Evolutionary conservation across 2,888 invertebrate species (phyloP).

Genomic region (Baronia brevicornis): DNA sequence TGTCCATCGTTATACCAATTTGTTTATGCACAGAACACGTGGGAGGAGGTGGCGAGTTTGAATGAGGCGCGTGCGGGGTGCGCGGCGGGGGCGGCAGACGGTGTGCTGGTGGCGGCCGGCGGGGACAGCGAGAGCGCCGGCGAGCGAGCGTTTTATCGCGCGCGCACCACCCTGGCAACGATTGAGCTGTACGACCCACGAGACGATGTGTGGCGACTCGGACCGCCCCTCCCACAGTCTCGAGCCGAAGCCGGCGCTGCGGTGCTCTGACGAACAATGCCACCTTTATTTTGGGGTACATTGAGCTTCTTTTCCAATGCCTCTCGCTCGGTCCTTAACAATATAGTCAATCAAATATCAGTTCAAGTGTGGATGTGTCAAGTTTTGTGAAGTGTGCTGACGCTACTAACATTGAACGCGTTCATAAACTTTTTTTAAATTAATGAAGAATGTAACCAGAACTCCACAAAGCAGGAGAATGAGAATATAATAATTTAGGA

Average conservation of each 20-base stretch:
- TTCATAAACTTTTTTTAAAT: no score
- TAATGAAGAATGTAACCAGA: no score
- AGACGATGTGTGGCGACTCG: constrained; percentile 84
- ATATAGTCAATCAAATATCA: no score
- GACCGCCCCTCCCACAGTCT: constrained; percentile 86
- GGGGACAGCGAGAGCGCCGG: constrained; percentile 89
- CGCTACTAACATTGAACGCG: no score
- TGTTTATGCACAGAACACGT: constrained; percentile 75
- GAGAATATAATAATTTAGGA: no score
- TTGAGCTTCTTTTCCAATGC: no score
- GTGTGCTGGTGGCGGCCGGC: constrained; percentile 88
- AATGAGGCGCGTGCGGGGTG: constrained; percentile 86
- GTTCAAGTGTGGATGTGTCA: no score
- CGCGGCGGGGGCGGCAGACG: constrained; percentile 89
- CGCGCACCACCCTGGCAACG: constrained; percentile 87
- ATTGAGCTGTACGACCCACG: constrained; percentile 91
- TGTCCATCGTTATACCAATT: no score
- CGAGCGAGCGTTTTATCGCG: constrained; percentile 83
- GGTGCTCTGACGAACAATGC: constrained; percentile 76
- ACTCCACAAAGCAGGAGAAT: no score
- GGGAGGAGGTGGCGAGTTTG: constrained; percentile 86
- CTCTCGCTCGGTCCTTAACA: no score
- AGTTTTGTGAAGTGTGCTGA: no score
- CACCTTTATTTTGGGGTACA: no score
- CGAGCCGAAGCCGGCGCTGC: constrained; percentile 92